These are phyloP conservation scores for Hyla sarda DNA, from an alignment of 2,113 vertebrate species.

Conservation along the genomic window DNA sequence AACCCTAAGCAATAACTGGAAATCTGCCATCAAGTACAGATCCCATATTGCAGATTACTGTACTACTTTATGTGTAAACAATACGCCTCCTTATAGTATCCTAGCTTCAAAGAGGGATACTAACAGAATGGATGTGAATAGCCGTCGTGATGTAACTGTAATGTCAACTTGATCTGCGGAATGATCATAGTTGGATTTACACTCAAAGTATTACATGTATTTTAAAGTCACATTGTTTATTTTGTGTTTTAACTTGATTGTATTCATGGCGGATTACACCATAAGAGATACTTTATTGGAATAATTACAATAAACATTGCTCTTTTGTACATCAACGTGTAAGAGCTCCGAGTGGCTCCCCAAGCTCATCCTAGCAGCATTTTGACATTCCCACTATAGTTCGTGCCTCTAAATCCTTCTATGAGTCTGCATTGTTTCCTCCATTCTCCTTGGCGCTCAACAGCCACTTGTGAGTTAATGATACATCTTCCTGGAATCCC, in stretches of 20 bases:
- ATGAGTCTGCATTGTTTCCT: slow-evolving; percentile 59
- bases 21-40: not conserved
- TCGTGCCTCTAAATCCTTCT: not conserved
- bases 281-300: not conserved
- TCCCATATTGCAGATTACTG: not conserved
- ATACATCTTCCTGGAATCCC: slow-evolving; percentile 67
- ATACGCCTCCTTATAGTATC: not conserved
- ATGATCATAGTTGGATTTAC: not conserved
- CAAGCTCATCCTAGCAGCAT: not conserved
- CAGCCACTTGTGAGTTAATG: slow-evolving; percentile 70
- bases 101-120: not conserved
- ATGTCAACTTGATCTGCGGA: not conserved
- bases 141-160: not conserved
- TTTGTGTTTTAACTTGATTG: not conserved
- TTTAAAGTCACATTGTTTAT: not conserved
- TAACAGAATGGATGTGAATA: not conserved
- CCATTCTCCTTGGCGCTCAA: slow-evolving; percentile 57
- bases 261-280: not conserved
- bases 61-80: not conserved
- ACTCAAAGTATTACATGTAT: not conserved
- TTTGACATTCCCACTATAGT: not conserved
- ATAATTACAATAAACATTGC: not conserved
- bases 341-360: not conserved
- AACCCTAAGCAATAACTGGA: no score
- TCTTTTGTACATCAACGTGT: not conserved